Evolutionary conservation across 2,888 invertebrate species (phyloP).

Genomic region (Epinotia brunnichana): DNA sequence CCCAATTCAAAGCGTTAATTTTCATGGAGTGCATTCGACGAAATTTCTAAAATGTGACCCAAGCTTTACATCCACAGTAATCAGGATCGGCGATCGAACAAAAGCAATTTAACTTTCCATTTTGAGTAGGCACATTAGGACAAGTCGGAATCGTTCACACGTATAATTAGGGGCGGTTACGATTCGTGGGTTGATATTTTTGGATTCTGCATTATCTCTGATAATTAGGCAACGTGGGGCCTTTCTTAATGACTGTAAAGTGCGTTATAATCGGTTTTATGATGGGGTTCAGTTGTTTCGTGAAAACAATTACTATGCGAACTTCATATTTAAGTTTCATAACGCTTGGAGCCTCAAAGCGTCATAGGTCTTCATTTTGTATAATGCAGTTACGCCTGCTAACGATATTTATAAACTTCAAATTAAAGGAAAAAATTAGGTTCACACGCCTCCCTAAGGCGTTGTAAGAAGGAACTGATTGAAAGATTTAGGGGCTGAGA

Average conservation of each 20-base stretch:
- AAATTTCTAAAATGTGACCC: conserved; percentile 22
- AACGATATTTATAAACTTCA: too few species aligned
- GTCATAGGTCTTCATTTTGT: too few species aligned
- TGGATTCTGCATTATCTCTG: conserved; percentile 32
- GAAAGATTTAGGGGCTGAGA: too few species aligned
- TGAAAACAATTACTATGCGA: too few species aligned
- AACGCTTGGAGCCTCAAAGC: too few species aligned
- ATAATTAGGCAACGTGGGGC: conserved; percentile 33
- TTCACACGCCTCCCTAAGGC: too few species aligned
- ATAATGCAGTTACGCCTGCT: too few species aligned
- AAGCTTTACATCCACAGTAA: conserved; percentile 48
- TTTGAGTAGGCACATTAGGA: conserved; percentile 64
- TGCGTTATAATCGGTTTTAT: conserved; percentile 23
- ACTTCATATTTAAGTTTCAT: too few species aligned
- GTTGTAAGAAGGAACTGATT: too few species aligned
- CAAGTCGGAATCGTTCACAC: conserved; percentile 68
- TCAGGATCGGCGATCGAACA: conserved; percentile 68
- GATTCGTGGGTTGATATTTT: conserved; percentile 36
- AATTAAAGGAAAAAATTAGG: too few species aligned
- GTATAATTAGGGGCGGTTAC: conserved; percentile 64
- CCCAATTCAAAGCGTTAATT: too few species aligned
- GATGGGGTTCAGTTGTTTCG: neutral
- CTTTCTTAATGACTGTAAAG: conserved; percentile 16
- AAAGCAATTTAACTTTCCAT: conserved; percentile 79
- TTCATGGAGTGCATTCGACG: neutral